Conservation (phyloP, 1,140 invertebrate species). For the Drosophila oshimai region DNA sequence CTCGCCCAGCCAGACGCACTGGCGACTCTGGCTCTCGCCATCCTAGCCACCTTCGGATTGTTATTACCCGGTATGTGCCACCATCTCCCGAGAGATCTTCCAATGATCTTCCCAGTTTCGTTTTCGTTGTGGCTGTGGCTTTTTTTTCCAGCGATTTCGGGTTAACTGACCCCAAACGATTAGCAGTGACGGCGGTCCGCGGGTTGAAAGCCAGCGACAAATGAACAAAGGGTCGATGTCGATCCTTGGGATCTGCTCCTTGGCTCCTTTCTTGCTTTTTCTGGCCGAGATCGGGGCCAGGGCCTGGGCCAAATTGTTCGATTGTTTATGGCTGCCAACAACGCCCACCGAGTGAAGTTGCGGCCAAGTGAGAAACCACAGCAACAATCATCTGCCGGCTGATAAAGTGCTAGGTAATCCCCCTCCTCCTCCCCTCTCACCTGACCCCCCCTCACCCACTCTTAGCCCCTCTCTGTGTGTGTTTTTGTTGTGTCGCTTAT, state of each 20-base stretch:
- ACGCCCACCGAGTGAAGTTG: conserved; percentile 64
- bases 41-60: conserved; percentile 7
- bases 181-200: conserved; percentile 61
- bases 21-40: conserved; percentile 39
- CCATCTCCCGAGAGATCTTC: background rate
- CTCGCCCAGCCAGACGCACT: conserved; percentile 45
- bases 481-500: conserved; percentile 62
- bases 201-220: conserved; percentile 60
- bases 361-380: conserved; percentile 76
- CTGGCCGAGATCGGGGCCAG: conserved; percentile 40
- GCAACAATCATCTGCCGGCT: conserved; percentile 78
- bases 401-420: conserved; percentile 53
- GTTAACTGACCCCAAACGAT: conserved; percentile 77
- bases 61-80: background rate
- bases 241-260: conserved; percentile 8
- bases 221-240: conserved; percentile 75
- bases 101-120: background rate
- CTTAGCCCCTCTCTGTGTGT: conserved; percentile 22
- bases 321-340: conserved; percentile 79
- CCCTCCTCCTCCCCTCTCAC: background rate
- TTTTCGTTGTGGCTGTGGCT: background rate
- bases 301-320: conserved; percentile 69
- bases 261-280: background rate
- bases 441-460: background rate
- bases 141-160: conserved; percentile 21